phyloP scores from a whole-genome alignment of 2,797 vertebrate species.

The Notamacropus eugenii region DNA sequence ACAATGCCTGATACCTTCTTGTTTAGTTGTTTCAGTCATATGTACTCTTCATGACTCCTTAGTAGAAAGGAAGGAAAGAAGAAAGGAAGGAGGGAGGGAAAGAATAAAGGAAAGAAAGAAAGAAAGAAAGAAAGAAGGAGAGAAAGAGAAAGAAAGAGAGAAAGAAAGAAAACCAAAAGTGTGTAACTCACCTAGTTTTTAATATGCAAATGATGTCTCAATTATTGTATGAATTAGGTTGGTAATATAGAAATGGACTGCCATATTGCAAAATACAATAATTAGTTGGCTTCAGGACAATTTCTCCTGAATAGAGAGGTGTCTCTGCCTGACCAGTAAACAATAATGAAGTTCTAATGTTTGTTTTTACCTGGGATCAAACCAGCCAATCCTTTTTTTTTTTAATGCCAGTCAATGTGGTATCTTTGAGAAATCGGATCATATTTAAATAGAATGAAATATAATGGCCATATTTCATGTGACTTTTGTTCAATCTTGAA shows the following conservation, averaged over 20 bases:
- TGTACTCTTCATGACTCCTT: too few species aligned
- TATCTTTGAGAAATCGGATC: conserved; percentile 45
- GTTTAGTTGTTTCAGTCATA: too few species aligned
- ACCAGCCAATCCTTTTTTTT: conserved; percentile 20
- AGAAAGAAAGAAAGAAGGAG: too few species aligned
- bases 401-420: background rate
- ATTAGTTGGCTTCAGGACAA: background rate
- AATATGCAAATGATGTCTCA: conserved; percentile 48
- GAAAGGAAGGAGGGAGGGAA: too few species aligned
- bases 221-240: background rate
- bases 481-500: conserved; percentile 33
- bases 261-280: background rate
- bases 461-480: background rate
- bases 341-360: conserved; percentile 4
- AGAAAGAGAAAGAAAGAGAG: too few species aligned
- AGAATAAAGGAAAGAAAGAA: background rate
- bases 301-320: background rate
- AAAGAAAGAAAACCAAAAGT: background rate
- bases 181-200: conserved; percentile 25
- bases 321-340: conserved; percentile 27
- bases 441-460: conserved; percentile 50
- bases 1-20: too few species aligned
- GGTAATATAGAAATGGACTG: conserved; percentile 31
- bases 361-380: conserved; percentile 36
- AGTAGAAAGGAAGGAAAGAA: background rate